Conservation (phyloP, 1,140 invertebrate genomes). For the Dysdera silvatica region DNA sequence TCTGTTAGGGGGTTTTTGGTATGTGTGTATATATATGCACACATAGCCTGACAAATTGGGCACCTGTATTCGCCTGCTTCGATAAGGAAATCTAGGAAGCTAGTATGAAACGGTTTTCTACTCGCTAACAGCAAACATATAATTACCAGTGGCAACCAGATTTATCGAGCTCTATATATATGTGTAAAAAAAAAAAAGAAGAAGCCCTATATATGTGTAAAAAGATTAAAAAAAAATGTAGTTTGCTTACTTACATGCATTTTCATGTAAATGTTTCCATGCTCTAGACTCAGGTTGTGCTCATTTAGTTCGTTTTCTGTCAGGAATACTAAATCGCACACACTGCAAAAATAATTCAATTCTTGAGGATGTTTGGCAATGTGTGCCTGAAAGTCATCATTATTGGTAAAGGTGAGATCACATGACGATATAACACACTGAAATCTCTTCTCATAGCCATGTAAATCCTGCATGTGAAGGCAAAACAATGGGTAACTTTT, state of each 20-base stretch:
- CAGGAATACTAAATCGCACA: constrained; percentile 32
- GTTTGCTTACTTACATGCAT: constrained; percentile 18
- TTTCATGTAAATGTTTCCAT: constrained; percentile 33
- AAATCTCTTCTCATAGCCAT: constrained; percentile 32
- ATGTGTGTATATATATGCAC: too few species aligned
- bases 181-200: background rate
- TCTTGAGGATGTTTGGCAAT: background rate
- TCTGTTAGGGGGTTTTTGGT: too few species aligned
- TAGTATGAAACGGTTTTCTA: too few species aligned
- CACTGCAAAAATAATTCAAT: background rate
- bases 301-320: constrained; percentile 30
- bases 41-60: too few species aligned
- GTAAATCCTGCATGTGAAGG: constrained; percentile 35
- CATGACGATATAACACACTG: constrained; percentile 31
- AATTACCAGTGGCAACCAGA: too few species aligned
- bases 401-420: constrained; percentile 27
- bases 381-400: constrained; percentile 24
- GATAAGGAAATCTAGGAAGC: too few species aligned
- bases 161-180: too few species aligned
- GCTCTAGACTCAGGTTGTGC: constrained; percentile 31
- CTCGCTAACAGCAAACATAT: too few species aligned
- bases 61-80: too few species aligned
- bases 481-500: constrained; percentile 34
- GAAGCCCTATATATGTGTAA: background rate
- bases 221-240: background rate